Base-by-base conservation (phyloP, 2,113 vertebrate genomes). In the Colossoma macropomum region DNA sequence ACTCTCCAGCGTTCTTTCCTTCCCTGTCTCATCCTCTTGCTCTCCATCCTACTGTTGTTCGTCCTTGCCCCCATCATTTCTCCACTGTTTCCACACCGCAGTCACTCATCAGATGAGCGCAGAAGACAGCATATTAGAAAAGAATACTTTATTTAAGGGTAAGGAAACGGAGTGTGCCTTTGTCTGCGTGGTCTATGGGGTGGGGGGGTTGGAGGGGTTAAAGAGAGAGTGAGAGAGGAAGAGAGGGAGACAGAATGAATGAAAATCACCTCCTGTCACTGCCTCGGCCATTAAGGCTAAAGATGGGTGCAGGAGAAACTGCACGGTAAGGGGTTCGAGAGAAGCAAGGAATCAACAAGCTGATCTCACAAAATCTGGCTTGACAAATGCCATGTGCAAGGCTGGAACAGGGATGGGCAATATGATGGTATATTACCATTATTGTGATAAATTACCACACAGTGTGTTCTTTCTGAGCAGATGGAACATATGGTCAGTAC, bases 91-190 rank as follows among this genome's bases (percentile, higher is more conserved):
- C 72, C 84, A 45, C 41, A 9, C 41, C 41, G 65, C 63, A 65
- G 19, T 17, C 17, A 41, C 28, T 52, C 68, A 66, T 41, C 16
- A 80, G 83, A 80, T 72, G 27, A 45, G 66, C 54, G 32, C 41
- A 71, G 68, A 4, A 16, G 21, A 76, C 63, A 28, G 48, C 32
- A 60, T 56, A 56, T 84, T 79, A 83, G 66, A 82, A 87, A 77
- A 87, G 34, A 83, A 81, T 80, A 71, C 75, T 92, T 94, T 92
- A 93, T 92, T 93, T 71, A 70, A 62, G 69, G 52, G 41, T 66
- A 45, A 48, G 77, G 66, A 85, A 84, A 79, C 75, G n/a, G 28
- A 68, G 66, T 87, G 62, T 75, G 50, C 21, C 48, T 75, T 48
- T 54, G 21, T 74, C 34, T 82, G 70, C 85, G 82, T 45, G 8